Conservation (phyloP, 2,797 vertebrate species). For the Hybognathus amarus region DNA sequence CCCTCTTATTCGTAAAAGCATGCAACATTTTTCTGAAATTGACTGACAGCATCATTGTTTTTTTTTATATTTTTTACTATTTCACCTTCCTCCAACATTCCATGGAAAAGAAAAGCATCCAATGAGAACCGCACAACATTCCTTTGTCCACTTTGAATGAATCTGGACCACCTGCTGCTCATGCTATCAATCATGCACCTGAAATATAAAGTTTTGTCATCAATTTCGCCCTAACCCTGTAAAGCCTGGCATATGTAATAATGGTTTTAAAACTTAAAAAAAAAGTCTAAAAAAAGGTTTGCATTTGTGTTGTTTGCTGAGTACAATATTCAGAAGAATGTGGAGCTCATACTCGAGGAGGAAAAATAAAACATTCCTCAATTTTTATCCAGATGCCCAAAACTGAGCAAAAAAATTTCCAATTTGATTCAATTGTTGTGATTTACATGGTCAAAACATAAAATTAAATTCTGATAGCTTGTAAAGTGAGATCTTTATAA, state of each 20-base stretch:
- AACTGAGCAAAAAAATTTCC: not conserved
- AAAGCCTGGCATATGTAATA: too few relatives aligned
- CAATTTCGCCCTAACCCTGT: too few relatives aligned
- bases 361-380: not conserved
- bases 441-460: not conserved
- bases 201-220: not conserved
- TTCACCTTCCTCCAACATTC: constrained; percentile 65
- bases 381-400: not conserved
- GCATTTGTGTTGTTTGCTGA: accelerated
- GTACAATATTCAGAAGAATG: not conserved
- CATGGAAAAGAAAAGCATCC: constrained; percentile 72
- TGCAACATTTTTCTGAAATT: not conserved
- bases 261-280: not conserved
- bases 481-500: not conserved
- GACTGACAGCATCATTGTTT: not conserved
- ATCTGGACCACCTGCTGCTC: constrained; percentile 63
- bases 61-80: too few relatives aligned
- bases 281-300: not conserved
- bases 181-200: constrained; percentile 78
- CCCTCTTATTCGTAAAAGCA: not conserved
- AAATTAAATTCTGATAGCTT: not conserved
- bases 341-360: not conserved
- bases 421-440: not conserved
- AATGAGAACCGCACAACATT: constrained; percentile 72
- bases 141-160: constrained; percentile 65